These are phyloP conservation scores for Lepidothrix coronata DNA, from an alignment of 2,113 vertebrate genomes.

Conservation along the genomic window DNA sequence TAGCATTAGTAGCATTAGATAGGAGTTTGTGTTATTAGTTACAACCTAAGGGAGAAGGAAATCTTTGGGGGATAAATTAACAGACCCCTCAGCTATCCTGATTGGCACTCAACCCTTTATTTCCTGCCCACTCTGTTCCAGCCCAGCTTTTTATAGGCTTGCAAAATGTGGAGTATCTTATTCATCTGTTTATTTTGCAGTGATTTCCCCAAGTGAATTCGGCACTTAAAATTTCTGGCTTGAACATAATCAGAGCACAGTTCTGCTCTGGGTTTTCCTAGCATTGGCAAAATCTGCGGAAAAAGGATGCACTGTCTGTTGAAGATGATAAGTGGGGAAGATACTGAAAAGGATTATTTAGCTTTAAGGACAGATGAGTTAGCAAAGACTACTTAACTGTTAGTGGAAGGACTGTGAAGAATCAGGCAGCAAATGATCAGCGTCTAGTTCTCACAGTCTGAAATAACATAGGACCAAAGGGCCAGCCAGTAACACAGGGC, in stretches of 20 bases:
- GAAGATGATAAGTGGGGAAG: not conserved
- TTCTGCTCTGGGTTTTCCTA: not conserved
- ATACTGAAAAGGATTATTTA: not conserved
- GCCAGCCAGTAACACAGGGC: not conserved
- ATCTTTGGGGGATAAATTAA: constrained; percentile 39
- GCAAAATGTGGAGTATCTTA: not conserved
- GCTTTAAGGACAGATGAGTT: not conserved
- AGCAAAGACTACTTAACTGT: not conserved
- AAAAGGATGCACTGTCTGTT: not conserved
- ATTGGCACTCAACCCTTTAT: not conserved
- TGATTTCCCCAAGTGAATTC: not conserved
- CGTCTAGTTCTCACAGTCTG: not conserved
- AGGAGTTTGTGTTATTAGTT: constrained; percentile 40
- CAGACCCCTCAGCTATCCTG: not conserved
- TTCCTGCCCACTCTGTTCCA: constrained; percentile 26
- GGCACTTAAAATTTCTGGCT: not conserved
- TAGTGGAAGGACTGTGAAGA: not conserved
- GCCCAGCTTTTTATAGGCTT: constrained; percentile 35
- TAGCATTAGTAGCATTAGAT: constrained; percentile 57
- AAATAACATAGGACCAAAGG: not conserved
- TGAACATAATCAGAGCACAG: not conserved
- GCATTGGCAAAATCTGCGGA: not conserved
- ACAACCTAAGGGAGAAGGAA: constrained; percentile 34
- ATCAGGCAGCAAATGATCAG: not conserved
- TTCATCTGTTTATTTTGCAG: constrained; percentile 40